phyloP scores from a whole-genome alignment of 2,113 vertebrate genomes.

The Octodon degus region DNA sequence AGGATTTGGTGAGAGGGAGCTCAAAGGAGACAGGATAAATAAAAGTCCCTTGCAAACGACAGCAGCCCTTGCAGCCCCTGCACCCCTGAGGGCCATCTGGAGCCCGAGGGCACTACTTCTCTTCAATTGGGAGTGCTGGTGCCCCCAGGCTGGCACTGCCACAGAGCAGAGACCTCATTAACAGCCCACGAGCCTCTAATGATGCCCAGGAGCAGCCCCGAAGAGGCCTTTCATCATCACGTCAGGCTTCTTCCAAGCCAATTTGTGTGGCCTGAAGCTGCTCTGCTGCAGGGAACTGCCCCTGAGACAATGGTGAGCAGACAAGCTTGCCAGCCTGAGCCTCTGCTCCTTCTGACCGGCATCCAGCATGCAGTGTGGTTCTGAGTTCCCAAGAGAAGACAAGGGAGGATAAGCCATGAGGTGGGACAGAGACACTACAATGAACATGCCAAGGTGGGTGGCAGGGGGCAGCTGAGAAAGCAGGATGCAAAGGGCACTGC shows the following conservation, averaged over 20 bases:
- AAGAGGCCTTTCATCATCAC: conserved; percentile 55
- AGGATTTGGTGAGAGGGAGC: background rate
- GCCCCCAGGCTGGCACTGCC: background rate
- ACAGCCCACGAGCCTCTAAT: conserved; percentile 54
- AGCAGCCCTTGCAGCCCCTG: too few species aligned
- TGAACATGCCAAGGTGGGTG: conserved; percentile 64
- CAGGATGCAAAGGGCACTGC: background rate
- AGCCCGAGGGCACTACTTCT: background rate
- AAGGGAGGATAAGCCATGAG: conserved; percentile 16
- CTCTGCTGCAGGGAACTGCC: conserved; percentile 47
- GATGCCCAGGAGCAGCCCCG: background rate
- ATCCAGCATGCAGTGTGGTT: rapidly evolving
- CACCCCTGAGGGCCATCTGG: background rate
- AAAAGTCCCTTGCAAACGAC: background rate
- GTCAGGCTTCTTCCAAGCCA: conserved; percentile 68
- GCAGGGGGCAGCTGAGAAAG: background rate
- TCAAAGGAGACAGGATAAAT: background rate
- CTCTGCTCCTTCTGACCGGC: background rate
- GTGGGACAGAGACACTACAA: conserved; percentile 65
- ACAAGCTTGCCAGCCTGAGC: conserved; percentile 54
- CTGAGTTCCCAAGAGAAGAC: conserved; percentile 54
- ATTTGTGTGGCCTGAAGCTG: conserved; percentile 55
- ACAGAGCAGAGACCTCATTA: conserved; percentile 59
- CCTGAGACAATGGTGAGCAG: conserved; percentile 40
- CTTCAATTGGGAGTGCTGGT: background rate